Percentiles rank a stretch among this genome's conserved stretches.
These are phyloP conservation scores for Sebastes oblongus DNA, from an alignment of 2,797 vertebrate species.

Conservation along the genomic window DNA sequence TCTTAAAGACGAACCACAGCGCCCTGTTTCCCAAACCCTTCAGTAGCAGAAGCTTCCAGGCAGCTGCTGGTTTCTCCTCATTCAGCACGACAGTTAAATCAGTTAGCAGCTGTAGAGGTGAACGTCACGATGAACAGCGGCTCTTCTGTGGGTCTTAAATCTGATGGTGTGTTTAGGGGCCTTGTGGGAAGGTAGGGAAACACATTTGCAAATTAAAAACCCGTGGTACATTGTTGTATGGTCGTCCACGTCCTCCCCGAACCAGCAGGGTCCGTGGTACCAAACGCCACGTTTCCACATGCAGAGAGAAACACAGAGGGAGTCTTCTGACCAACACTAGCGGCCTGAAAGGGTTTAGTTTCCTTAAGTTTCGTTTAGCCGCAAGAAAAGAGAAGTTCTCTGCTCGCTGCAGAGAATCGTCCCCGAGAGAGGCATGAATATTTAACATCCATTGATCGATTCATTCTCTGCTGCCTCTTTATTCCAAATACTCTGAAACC, in stretches of 20 bases:
- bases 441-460: slow-evolving; percentile 33
- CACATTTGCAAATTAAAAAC: neutral
- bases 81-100: slow-evolving; percentile 3
- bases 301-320: neutral
- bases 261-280: neutral
- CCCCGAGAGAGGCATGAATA: slow-evolving; percentile 30
- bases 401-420: neutral
- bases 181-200: neutral
- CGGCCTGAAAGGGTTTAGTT: slow-evolving; percentile 16
- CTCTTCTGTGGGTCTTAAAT: neutral
- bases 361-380: slow-evolving; percentile 27
- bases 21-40: neutral
- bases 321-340: neutral
- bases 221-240: neutral
- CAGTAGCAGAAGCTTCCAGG: neutral
- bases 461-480: slow-evolving; percentile 2
- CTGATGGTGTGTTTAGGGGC: neutral
- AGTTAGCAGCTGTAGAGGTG: slow-evolving; percentile 16
- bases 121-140: slow-evolving; percentile 10
- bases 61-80: neutral
- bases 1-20: neutral
- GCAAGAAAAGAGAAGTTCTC: neutral
- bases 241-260: neutral
- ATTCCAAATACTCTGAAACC: slow-evolving; percentile 10
- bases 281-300: neutral